Conservation (phyloP, 2,113 vertebrate species). For the Chaetodon trifascialis region DNA sequence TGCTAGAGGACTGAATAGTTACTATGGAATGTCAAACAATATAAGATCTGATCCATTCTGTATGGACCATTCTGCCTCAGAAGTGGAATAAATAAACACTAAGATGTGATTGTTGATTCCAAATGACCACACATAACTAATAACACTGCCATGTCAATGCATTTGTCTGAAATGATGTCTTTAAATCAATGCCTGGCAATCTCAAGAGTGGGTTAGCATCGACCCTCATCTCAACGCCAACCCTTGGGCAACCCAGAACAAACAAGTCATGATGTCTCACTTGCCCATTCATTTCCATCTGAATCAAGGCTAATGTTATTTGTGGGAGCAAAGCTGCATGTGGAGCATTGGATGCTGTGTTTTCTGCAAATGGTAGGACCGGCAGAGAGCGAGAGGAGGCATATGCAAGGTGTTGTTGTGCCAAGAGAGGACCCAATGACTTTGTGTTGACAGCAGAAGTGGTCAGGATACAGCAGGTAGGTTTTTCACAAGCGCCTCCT, state of each 20-base stretch:
- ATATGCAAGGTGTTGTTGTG: constrained; percentile 41
- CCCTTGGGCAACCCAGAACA: constrained; percentile 22
- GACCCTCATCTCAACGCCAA: constrained; percentile 19
- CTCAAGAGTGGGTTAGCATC: constrained; percentile 63
- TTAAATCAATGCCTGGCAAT: constrained; percentile 50
- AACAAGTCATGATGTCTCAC: constrained; percentile 47
- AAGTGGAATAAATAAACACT: neutral
- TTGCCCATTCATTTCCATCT: constrained; percentile 41
- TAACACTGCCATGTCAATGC: constrained; percentile 18
- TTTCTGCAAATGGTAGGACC: constrained; percentile 32
- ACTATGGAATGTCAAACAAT: neutral
- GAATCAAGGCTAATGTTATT: constrained; percentile 31
- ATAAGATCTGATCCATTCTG: neutral
- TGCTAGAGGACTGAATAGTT: neutral
- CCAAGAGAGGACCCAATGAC: constrained; percentile 66
- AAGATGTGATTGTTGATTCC: neutral
- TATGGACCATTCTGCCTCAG: neutral
- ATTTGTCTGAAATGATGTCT: constrained; percentile 27
- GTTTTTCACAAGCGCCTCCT: constrained; percentile 53
- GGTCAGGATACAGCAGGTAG: constrained; percentile 61
- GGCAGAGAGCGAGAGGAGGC: constrained; percentile 18
- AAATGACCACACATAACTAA: no score
- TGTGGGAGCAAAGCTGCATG: constrained; percentile 19
- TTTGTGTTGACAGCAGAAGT: constrained; percentile 78
- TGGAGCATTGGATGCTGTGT: constrained; percentile 21